Evolutionary conservation across 2,888 invertebrate species (phyloP).

Genomic region (Chydorus sphaericus): DNA sequence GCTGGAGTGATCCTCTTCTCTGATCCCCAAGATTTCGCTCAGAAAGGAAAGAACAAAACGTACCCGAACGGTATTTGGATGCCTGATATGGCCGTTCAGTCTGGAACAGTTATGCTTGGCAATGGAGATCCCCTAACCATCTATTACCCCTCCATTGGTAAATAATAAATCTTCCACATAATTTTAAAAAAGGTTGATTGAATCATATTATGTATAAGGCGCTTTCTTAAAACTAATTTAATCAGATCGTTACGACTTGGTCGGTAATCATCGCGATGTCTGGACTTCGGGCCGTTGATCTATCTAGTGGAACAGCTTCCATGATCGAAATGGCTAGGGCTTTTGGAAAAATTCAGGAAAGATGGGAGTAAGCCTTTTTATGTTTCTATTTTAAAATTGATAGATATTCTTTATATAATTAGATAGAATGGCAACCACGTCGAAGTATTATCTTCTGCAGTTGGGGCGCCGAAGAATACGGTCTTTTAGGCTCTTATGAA

Average conservation of each 20-base stretch:
- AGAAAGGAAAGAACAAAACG: conserved; percentile 16
- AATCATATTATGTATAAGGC: no score
- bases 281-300: conserved; percentile 36
- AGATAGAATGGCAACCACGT: conserved; percentile 35
- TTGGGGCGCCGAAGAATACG: conserved; percentile 16
- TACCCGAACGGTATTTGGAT: conserved; percentile 30
- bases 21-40: conserved; percentile 30
- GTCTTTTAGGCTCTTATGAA: conserved; percentile 23
- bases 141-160: conserved; percentile 33
- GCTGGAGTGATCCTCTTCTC: conserved; percentile 31
- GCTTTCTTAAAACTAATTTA: no score
- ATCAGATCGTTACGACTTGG: conserved; percentile 34
- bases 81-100: conserved; percentile 33
- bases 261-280: conserved; percentile 38
- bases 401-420: no score
- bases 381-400: background rate
- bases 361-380: no score
- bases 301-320: conserved; percentile 34
- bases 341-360: conserved; percentile 24
- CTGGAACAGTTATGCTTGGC: conserved; percentile 29
- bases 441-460: conserved; percentile 22
- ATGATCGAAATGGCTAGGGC: conserved; percentile 33
- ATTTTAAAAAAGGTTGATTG: no score
- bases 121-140: conserved; percentile 37
- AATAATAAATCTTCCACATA: no score